Evolutionary conservation across 2,797 vertebrate species (phyloP).

Genomic region (Diplodus sargus): DNA sequence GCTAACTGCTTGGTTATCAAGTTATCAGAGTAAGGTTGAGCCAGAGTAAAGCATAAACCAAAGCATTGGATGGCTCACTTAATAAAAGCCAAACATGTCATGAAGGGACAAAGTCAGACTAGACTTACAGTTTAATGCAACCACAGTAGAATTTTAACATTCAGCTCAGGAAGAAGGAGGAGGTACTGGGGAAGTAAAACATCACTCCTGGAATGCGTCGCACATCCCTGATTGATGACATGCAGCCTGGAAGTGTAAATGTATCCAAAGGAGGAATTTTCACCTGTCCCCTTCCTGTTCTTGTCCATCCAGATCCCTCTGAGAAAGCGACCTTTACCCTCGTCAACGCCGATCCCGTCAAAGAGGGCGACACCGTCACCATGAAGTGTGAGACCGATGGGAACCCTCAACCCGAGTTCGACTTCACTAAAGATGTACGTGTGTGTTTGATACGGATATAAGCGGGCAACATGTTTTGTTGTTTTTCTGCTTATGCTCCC

Average conservation of each 20-base stretch:
- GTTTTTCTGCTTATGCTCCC: neutral
- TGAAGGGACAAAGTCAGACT: neutral
- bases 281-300: conserved; percentile 52
- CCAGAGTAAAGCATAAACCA: too few relatives aligned
- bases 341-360: conserved; percentile 75
- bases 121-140: neutral
- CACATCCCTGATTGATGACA: conserved; percentile 40
- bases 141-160: conserved; percentile 17
- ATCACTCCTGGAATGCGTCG: conserved; percentile 41
- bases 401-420: conserved; percentile 86
- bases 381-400: conserved; percentile 89
- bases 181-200: conserved; percentile 29
- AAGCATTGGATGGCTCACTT: neutral
- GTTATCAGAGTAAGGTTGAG: neutral
- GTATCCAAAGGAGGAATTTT: conserved; percentile 46
- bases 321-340: conserved; percentile 84
- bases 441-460: too few relatives aligned
- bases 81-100: conserved; percentile 7
- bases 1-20: neutral
- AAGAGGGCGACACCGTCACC: conserved; percentile 88
- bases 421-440: conserved; percentile 82
- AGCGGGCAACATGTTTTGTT: too few relatives aligned
- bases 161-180: conserved; percentile 1
- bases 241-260: conserved; percentile 15
- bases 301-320: conserved; percentile 84